Evolutionary conservation across 2,888 invertebrate species (phyloP), one percentile per base, ranked within the genome.

Genomic region (Chrysotoxum bicinctum): DNA sequence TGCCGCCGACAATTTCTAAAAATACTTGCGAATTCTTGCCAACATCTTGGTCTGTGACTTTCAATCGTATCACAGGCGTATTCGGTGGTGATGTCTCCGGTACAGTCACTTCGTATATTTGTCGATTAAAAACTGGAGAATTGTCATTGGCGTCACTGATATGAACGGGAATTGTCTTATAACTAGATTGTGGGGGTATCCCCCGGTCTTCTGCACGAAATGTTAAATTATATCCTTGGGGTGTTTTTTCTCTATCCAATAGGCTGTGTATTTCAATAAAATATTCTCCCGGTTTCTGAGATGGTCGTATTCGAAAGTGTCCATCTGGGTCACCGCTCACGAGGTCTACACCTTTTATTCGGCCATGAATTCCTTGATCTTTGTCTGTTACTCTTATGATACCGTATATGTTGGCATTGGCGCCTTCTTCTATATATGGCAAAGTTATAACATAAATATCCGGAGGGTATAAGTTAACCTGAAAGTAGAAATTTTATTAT

Each of bases 261-360:
- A 96, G 92, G 83, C 95, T 94, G 87, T 96, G 94, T 35, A 97
- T 95, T 87, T 96, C 94, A 85, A 98, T 95, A 89, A 96, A 96
- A 91, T 94, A 97, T 91, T 97, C 96, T 60, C 95, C 95, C 6
- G 92, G 91, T 88, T 94, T 94, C 81, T 92, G 91, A 30, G 94
- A 93, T 0, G 95, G 94, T 56, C 94, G 93, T 70, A 98, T 95
- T 68, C 96, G 93, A 92, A 98, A 98, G 91, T 97, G 96, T 0
- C 97, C 97, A 88, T 97, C 96, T 0, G 97, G 96, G 91, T 98
- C 98, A 0, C 98, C 98, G 87, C 96, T 96, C 5, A 97, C 95
- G 76, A 98, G 97, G 88, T 97, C 97, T 56, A 98, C 92, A 52
- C 93, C 93, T 68, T 94, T 95, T 56, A 98, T 96, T 90, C 96